These are phyloP conservation scores for Pterostichus niger DNA, from an alignment of 2,888 invertebrate species.

Conservation along the genomic window DNA sequence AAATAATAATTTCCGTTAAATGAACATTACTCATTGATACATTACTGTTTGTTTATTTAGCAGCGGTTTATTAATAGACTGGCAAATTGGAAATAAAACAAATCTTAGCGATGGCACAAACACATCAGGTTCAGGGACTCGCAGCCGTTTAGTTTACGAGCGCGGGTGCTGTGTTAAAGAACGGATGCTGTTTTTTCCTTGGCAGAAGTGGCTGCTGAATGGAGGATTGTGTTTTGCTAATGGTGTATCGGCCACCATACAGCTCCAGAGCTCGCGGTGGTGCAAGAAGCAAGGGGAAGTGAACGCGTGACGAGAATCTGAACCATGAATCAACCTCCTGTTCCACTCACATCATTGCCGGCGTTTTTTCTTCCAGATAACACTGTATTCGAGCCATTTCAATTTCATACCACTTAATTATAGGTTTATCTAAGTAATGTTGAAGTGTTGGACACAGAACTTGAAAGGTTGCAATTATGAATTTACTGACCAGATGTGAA, in stretches of 20 bases:
- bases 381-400: background rate
- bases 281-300: no score
- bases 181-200: conserved; percentile 42
- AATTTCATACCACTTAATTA: conserved; percentile 36
- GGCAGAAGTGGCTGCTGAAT: conserved; percentile 36
- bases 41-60: conserved; percentile 41
- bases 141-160: conserved; percentile 12
- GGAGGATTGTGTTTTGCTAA: conserved; percentile 55
- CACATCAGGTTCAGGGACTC: conserved; percentile 20
- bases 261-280: no score
- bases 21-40: conserved; percentile 48
- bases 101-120: conserved; percentile 1
- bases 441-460: background rate
- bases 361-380: conserved; percentile 15
- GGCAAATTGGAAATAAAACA: conserved; percentile 27
- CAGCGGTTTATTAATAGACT: conserved; percentile 16
- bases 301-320: conserved; percentile 41
- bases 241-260: conserved; percentile 22
- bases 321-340: conserved; percentile 49
- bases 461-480: conserved; percentile 43
- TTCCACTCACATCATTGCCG: conserved; percentile 24
- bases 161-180: conserved; percentile 41
- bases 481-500: conserved; percentile 13
- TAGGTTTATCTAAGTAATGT: conserved; percentile 16
- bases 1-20: conserved; percentile 42